phyloP scores from a whole-genome alignment of 2,113 vertebrate genomes.

The Clarias batrachus region DNA sequence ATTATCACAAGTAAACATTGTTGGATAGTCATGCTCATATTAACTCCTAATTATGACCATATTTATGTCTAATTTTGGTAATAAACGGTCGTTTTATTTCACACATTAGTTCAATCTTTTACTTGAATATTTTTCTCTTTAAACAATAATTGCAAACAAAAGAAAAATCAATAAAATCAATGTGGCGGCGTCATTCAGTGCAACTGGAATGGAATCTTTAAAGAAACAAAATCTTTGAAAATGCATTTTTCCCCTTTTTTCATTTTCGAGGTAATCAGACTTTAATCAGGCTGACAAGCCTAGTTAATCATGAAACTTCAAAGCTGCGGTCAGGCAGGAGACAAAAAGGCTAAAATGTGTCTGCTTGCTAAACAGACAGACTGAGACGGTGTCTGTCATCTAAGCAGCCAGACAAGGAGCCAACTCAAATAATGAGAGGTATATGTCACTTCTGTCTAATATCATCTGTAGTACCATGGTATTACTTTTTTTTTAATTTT shows the following conservation, averaged over 20 bases:
- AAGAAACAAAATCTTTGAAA: background rate
- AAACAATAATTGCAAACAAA: background rate
- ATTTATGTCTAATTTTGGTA: no score
- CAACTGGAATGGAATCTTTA: background rate
- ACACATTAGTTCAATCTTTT: background rate
- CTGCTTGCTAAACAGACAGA: background rate
- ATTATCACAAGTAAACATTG: background rate
- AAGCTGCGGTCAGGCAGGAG: background rate
- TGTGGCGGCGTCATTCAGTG: background rate
- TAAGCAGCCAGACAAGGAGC: background rate
- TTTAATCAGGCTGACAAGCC: background rate
- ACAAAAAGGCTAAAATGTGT: background rate
- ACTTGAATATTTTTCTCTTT: background rate
- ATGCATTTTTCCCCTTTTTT: background rate
- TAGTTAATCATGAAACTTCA: background rate
- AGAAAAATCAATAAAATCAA: background rate
- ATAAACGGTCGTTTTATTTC: background rate
- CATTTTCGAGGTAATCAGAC: background rate
- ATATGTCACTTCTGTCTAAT: no score
- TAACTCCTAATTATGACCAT: background rate
- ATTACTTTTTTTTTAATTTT: no score
- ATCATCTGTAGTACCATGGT: no score
- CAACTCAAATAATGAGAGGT: background rate
- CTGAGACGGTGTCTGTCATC: background rate
- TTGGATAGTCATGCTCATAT: background rate